Evolutionary conservation across 2,113 vertebrate genomes (phyloP).

Genomic region (Calidris pygmaea): DNA sequence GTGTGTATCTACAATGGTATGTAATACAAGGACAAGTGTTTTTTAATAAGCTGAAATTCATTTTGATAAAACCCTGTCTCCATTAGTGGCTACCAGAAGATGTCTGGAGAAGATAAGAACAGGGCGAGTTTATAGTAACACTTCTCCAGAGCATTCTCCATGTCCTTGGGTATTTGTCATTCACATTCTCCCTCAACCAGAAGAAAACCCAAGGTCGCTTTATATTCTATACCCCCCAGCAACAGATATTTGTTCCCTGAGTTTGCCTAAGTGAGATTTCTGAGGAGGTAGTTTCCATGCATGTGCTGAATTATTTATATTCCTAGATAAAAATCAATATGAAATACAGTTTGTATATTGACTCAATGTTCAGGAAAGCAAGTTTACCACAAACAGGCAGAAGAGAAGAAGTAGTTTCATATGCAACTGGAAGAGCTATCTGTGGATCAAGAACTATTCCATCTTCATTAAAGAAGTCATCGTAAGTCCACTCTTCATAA

Average conservation of each 20-base stretch:
- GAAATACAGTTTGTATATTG: background rate
- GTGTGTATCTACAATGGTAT: background rate
- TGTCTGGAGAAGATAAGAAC: background rate
- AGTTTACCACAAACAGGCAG: slow-evolving; percentile 81
- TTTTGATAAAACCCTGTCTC: background rate
- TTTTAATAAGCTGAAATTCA: background rate
- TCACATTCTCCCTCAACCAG: background rate
- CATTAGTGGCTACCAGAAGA: background rate
- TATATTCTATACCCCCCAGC: background rate
- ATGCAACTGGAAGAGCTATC: slow-evolving; percentile 86
- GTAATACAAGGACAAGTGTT: background rate
- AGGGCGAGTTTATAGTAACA: background rate
- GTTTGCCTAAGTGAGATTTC: background rate
- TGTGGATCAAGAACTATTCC: slow-evolving; percentile 90
- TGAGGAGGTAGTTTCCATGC: background rate
- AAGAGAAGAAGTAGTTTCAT: slow-evolving; percentile 85
- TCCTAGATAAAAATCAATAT: background rate
- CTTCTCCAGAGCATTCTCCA: background rate
- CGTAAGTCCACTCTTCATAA: slow-evolving; percentile 84
- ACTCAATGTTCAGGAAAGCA: background rate
- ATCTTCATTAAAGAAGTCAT: slow-evolving; percentile 91
- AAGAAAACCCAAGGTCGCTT: background rate
- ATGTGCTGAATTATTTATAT: background rate
- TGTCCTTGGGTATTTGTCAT: background rate
- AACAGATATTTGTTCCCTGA: background rate